Percentiles rank a stretch among this genome's conserved stretches.
Evolutionary conservation across 1,140 invertebrate species (phyloP).

Genomic region (Zaprionus capensis): DNA sequence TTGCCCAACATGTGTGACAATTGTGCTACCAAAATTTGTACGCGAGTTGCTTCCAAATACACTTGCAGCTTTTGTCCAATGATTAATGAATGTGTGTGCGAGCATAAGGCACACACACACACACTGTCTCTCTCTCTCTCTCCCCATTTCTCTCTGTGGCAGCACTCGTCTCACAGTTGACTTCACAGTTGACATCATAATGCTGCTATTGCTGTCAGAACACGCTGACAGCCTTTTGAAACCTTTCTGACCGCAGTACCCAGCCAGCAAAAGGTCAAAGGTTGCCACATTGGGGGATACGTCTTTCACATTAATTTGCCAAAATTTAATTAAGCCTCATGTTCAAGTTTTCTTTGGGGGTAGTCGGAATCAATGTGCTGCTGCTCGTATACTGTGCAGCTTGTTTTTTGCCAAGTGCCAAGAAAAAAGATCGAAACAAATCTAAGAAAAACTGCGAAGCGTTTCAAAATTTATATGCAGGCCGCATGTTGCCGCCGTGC

Average conservation of each 20-base stretch:
- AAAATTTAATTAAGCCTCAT: slow-evolving; percentile 53
- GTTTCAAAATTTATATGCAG: slow-evolving; percentile 72
- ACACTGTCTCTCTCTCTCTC: not conserved
- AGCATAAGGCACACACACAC: not conserved
- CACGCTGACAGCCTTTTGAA: slow-evolving; percentile 53
- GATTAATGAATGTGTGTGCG: slow-evolving; percentile 68
- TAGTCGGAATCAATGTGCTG: slow-evolving; percentile 24
- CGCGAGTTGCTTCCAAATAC: slow-evolving; percentile 23
- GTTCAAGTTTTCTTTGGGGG: slow-evolving; percentile 11
- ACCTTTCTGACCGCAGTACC: slow-evolving; percentile 21
- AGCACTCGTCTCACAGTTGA: slow-evolving; percentile 47
- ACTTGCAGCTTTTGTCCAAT: slow-evolving; percentile 58
- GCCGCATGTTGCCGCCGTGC: slow-evolving; percentile 65
- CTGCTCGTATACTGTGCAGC: not conserved
- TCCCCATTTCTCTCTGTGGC: not conserved
- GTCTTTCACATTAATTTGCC: slow-evolving; percentile 41
- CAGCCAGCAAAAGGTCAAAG: slow-evolving; percentile 41
- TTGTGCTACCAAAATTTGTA: slow-evolving; percentile 66
- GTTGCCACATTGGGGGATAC: slow-evolving; percentile 8
- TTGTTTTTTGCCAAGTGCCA: slow-evolving; percentile 10
- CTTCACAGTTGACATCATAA: slow-evolving; percentile 77
- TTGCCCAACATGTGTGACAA: slow-evolving; percentile 59
- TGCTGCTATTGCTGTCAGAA: slow-evolving; percentile 65
- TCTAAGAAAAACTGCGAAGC: slow-evolving; percentile 50
- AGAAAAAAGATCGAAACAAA: slow-evolving; percentile 27